Conservation (phyloP, 1,140 invertebrate species). For the Agrilus planipennis region DNA sequence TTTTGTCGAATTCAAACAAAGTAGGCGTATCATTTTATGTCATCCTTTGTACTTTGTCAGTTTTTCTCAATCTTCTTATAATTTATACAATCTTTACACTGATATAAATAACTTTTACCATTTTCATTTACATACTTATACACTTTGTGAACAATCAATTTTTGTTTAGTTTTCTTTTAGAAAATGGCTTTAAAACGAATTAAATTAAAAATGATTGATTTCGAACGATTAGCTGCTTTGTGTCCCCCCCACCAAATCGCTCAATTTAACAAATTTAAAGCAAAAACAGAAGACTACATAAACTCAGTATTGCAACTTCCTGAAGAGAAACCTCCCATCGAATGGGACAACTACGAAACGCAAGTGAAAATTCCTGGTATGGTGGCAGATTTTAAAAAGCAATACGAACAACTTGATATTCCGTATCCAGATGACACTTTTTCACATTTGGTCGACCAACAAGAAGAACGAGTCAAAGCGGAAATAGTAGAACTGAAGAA, state of each 20-base stretch:
- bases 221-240: slow-evolving; percentile 64
- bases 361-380: slow-evolving; percentile 54
- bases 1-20: too few species aligned
- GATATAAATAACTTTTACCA: too few species aligned
- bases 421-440: slow-evolving; percentile 70
- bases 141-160: too few species aligned
- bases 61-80: too few species aligned
- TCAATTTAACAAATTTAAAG: slow-evolving; percentile 63
- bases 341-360: slow-evolving; percentile 68
- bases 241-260: slow-evolving; percentile 57
- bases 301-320: slow-evolving; percentile 59
- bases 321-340: slow-evolving; percentile 62
- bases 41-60: too few species aligned
- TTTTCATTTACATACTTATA: too few species aligned
- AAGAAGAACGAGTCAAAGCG: slow-evolving; percentile 47
- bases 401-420: slow-evolving; percentile 58
- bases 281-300: slow-evolving; percentile 66
- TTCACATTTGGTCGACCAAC: slow-evolving; percentile 48
- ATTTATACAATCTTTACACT: too few species aligned
- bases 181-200: too few species aligned
- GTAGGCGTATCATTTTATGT: too few species aligned
- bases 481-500: slow-evolving; percentile 42
- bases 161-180: too few species aligned
- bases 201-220: too few species aligned
- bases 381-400: slow-evolving; percentile 73